Evolutionary conservation across 2,888 invertebrate genomes (phyloP).

Genomic region (Amiota mariae): DNA sequence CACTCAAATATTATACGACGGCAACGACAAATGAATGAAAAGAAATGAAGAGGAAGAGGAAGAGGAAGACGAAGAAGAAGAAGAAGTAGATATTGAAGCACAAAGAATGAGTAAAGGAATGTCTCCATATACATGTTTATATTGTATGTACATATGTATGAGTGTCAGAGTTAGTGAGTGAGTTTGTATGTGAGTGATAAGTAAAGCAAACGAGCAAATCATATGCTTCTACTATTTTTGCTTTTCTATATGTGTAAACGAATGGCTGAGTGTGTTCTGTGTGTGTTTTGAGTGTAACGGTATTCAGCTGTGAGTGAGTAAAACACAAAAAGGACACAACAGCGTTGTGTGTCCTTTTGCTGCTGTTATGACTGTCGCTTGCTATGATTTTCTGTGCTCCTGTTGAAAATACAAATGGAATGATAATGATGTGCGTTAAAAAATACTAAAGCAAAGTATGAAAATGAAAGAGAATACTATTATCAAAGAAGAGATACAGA

Average conservation of each 20-base stretch:
- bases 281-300: constrained; percentile 7
- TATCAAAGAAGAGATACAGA: neutral
- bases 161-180: neutral
- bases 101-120: too few relatives aligned
- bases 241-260: neutral
- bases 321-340: constrained; percentile 5
- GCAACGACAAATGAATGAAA: too few relatives aligned
- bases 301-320: constrained; percentile 4
- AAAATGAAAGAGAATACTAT: neutral
- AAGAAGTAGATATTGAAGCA: too few relatives aligned
- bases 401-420: constrained; percentile 68
- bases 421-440: constrained; percentile 69
- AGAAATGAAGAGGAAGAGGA: too few relatives aligned
- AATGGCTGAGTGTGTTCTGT: neutral
- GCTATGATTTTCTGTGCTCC: constrained; percentile 56
- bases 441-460: constrained; percentile 44
- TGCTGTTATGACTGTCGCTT: constrained; percentile 22
- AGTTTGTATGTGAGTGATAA: constrained; percentile 29
- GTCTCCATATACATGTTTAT: neutral
- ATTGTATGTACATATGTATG: neutral
- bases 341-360: constrained; percentile 11
- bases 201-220: constrained; percentile 45
- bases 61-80: too few relatives aligned
- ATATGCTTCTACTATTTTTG: constrained; percentile 44
- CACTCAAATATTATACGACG: too few relatives aligned